These are phyloP conservation scores for Ctenosaura bakeri DNA, from an alignment of 2,797 vertebrate species.

Conservation along the genomic window DNA sequence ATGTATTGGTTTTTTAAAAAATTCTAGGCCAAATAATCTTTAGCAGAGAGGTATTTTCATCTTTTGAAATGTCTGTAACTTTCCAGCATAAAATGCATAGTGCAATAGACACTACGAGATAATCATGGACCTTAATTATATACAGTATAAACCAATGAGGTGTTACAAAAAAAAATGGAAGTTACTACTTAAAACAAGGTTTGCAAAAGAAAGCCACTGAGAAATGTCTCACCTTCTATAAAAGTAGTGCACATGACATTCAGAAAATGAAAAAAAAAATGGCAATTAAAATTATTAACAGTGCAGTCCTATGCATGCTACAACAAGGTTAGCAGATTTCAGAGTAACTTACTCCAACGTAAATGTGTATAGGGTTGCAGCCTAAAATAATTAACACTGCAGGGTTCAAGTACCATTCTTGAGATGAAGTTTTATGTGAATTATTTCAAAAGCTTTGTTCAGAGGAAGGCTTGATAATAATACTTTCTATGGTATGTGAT, in stretches of 20 bases:
- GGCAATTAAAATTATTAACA: neutral
- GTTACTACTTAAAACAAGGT: constrained; percentile 51
- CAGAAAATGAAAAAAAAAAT: constrained; percentile 36
- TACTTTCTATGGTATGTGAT: neutral
- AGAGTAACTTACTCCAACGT: neutral
- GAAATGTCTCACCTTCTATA: constrained; percentile 29
- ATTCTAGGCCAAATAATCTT: constrained; percentile 11
- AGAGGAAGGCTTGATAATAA: constrained; percentile 6
- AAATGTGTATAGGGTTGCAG: neutral
- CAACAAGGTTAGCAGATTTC: neutral
- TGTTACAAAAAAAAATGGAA: constrained; percentile 60
- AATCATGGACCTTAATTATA: constrained; percentile 58
- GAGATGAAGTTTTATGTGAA: constrained; percentile 15
- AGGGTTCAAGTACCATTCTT: neutral
- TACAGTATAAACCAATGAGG: constrained; percentile 64
- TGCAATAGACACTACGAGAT: constrained; percentile 58
- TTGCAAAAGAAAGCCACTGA: constrained; percentile 34
- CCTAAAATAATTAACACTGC: neutral
- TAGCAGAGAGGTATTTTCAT: constrained; percentile 33
- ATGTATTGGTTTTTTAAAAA: constrained; percentile 28
- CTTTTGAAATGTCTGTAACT: constrained; percentile 27
- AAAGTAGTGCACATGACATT: constrained; percentile 35
- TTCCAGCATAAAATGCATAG: constrained; percentile 46
- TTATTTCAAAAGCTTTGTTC: constrained; percentile 18
- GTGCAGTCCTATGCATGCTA: neutral